These are phyloP conservation scores for Drosophila repleta DNA, from an alignment of 1,140 invertebrate species.

Conservation along the genomic window DNA sequence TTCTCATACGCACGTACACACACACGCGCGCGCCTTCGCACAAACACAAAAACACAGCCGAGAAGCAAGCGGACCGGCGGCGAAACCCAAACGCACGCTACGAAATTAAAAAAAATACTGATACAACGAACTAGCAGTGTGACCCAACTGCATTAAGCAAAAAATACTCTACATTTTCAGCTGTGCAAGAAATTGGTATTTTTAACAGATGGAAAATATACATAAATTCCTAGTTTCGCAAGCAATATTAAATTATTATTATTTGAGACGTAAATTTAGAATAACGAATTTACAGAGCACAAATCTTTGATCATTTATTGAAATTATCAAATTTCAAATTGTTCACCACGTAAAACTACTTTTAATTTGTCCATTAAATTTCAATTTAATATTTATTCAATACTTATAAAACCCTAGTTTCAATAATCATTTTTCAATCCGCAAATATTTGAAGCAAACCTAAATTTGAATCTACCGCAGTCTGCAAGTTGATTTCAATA, in stretches of 20 bases:
- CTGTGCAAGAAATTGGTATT: not conserved
- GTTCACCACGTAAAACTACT: no score
- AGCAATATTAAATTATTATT: no score
- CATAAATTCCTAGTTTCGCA: no score
- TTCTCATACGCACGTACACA: constrained; percentile 29
- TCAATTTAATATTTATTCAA: not conserved
- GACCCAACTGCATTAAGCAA: not conserved
- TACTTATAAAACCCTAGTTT: no score
- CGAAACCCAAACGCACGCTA: constrained; percentile 26
- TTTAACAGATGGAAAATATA: no score
- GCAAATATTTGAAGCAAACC: no score
- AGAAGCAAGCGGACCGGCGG: constrained; percentile 24
- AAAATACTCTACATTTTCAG: not conserved
- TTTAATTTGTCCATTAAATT: not conserved
- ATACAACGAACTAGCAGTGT: not conserved
- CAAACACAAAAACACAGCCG: constrained; percentile 32
- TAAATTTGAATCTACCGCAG: no score
- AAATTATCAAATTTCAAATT: no score
- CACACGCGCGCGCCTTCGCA: constrained; percentile 32
- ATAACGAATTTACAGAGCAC: no score
- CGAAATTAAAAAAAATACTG: constrained; percentile 51
- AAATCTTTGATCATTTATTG: no score
- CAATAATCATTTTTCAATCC: not conserved
- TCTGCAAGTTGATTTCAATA: no score
- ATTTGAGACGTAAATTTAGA: no score